These are phyloP conservation scores for Fregata magnificens DNA, from an alignment of 2,113 vertebrate genomes.

Conservation along the genomic window DNA sequence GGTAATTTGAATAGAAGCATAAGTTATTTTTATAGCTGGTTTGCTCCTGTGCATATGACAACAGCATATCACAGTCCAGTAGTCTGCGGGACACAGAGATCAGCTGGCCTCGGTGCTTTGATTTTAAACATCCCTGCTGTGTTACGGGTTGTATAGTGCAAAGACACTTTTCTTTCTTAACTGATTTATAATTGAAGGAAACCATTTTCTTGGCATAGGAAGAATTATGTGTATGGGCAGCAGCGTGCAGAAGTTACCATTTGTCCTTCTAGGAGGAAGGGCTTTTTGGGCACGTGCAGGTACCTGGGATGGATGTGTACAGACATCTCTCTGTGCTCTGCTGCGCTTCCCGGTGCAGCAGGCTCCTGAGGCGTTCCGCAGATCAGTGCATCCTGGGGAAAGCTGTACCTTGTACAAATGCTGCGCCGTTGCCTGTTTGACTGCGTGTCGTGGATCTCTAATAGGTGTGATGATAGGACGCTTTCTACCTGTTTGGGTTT, in stretches of 20 bases:
- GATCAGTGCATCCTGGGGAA: background rate
- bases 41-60: background rate
- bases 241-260: background rate
- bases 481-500: background rate
- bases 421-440: rapidly evolving
- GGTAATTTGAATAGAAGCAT: background rate
- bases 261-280: background rate
- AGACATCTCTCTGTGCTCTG: background rate
- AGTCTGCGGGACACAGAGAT: background rate
- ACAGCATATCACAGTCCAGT: background rate
- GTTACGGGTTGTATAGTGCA: background rate
- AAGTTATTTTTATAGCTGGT: background rate
- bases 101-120: background rate
- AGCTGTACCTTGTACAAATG: too few species aligned
- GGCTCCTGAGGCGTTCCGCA: background rate
- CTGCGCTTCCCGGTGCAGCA: background rate
- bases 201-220: background rate
- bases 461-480: background rate
- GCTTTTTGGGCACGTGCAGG: background rate
- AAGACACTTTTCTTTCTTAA: background rate
- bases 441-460: rapidly evolving
- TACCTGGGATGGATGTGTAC: background rate
- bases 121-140: background rate
- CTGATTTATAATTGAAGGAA: background rate
- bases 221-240: rapidly evolving